phyloP scores from a whole-genome alignment of 2,113 vertebrate species.

The Nasalis larvatus region DNA sequence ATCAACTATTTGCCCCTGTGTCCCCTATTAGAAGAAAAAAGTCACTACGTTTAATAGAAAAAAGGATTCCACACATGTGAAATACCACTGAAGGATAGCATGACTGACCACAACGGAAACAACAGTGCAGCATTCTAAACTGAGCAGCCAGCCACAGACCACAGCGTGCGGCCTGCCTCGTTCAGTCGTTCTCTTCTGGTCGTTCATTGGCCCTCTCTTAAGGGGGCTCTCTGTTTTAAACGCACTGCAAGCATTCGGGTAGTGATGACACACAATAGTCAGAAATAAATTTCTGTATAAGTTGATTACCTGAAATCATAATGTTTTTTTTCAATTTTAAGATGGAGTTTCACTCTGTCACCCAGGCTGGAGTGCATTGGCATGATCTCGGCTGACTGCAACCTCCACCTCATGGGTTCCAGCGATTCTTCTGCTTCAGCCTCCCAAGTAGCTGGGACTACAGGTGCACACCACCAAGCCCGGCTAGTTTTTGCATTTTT shows the following conservation, averaged over 20 bases:
- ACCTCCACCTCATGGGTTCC: not conserved
- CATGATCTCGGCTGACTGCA: not conserved
- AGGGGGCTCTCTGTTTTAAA: not conserved
- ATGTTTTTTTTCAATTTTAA: not conserved
- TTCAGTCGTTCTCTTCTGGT: not conserved
- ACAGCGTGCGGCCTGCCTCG: fast-evolving
- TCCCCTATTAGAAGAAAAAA: not conserved
- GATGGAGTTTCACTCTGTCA: not conserved
- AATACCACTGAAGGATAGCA: not conserved
- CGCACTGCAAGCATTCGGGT: not conserved
- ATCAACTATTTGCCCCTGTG: not conserved
- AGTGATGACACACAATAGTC: not conserved
- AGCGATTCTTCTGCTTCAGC: not conserved
- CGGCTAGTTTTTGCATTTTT: not conserved
- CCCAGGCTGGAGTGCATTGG: not conserved
- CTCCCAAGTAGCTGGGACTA: not conserved
- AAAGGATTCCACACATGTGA: not conserved
- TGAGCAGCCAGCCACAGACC: not conserved
- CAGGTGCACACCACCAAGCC: not conserved
- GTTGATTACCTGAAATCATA: not conserved
- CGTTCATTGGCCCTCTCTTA: not conserved
- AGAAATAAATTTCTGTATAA: not conserved
- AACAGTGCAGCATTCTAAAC: not conserved
- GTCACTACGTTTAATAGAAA: not conserved
- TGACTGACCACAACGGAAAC: not conserved